These are phyloP conservation scores for Drosophila albomicans DNA, from an alignment of 1,140 invertebrate genomes.

Conservation along the genomic window DNA sequence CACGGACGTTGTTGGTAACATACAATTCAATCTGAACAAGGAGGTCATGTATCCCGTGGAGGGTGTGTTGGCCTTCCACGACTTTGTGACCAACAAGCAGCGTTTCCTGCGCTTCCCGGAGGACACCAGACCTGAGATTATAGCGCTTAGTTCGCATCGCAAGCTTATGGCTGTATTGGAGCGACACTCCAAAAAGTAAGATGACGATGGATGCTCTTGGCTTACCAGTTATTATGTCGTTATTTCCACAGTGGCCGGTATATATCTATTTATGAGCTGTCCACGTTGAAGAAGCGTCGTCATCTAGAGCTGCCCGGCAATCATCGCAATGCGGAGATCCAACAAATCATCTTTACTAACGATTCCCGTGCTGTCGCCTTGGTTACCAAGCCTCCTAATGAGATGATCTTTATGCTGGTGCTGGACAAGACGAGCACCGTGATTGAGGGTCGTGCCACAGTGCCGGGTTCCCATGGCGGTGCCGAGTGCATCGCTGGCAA, in stretches of 20 bases:
- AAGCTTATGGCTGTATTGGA: slow-evolving; percentile 79
- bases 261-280: slow-evolving; percentile 87
- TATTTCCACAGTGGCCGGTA: slow-evolving; percentile 53
- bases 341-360: slow-evolving; percentile 89
- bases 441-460: slow-evolving; percentile 88
- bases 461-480: slow-evolving; percentile 85
- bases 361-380: slow-evolving; percentile 90
- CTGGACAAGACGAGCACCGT: slow-evolving; percentile 92
- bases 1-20: slow-evolving; percentile 87
- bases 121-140: slow-evolving; percentile 69
- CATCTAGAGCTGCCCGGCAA: slow-evolving; percentile 86
- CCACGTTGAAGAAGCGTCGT: slow-evolving; percentile 86
- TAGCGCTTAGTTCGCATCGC: slow-evolving; percentile 74
- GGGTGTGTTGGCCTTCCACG: slow-evolving; percentile 87
- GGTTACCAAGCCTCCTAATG: slow-evolving; percentile 90
- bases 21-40: slow-evolving; percentile 87
- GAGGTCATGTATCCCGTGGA: slow-evolving; percentile 89
- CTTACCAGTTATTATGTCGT: neutral
- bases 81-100: slow-evolving; percentile 85
- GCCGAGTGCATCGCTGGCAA: slow-evolving; percentile 85
- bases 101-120: slow-evolving; percentile 85
- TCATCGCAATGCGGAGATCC: slow-evolving; percentile 86
- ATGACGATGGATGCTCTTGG: neutral
- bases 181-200: slow-evolving; percentile 63
- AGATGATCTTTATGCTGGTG: slow-evolving; percentile 89